Evolutionary conservation across 2,113 vertebrate species (phyloP).

Genomic region (Datnioides undecimradiatus): DNA sequence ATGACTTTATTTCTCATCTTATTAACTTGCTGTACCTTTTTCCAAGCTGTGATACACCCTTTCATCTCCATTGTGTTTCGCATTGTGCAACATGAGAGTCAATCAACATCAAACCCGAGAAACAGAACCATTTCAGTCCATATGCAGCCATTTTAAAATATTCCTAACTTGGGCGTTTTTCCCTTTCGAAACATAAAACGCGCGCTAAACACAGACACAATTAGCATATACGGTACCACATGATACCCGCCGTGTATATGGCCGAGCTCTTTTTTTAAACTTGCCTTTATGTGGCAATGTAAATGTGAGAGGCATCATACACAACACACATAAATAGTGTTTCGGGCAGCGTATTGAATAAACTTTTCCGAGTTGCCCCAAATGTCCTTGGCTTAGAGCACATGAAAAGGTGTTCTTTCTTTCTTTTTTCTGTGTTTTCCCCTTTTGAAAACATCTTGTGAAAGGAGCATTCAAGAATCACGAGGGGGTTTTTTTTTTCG

Average conservation of each 20-base stretch:
- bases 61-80: neutral
- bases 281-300: conserved; percentile 19
- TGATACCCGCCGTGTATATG: conserved; percentile 1
- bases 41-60: neutral
- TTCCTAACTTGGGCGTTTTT: conserved; percentile 14
- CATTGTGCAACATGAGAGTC: neutral
- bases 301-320: conserved; percentile 38
- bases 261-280: conserved; percentile 15
- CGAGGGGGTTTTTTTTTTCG: no score
- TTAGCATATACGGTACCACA: conserved; percentile 30
- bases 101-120: neutral
- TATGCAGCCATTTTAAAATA: conserved; percentile 5
- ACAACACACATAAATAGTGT: conserved; percentile 54
- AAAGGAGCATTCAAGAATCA: conserved; percentile 75
- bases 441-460: conserved; percentile 57
- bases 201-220: neutral
- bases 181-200: conserved; percentile 7
- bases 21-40: no score
- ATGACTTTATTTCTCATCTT: neutral
- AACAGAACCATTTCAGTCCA: neutral
- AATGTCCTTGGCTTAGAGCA: conserved; percentile 78
- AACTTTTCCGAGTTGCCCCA: conserved; percentile 67
- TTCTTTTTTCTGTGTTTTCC: conserved; percentile 30
- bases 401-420: conserved; percentile 60
- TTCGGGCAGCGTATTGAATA: conserved; percentile 52